Evolutionary conservation across 2,113 vertebrate species (phyloP).

Genomic region (Struthidea cinerea): DNA sequence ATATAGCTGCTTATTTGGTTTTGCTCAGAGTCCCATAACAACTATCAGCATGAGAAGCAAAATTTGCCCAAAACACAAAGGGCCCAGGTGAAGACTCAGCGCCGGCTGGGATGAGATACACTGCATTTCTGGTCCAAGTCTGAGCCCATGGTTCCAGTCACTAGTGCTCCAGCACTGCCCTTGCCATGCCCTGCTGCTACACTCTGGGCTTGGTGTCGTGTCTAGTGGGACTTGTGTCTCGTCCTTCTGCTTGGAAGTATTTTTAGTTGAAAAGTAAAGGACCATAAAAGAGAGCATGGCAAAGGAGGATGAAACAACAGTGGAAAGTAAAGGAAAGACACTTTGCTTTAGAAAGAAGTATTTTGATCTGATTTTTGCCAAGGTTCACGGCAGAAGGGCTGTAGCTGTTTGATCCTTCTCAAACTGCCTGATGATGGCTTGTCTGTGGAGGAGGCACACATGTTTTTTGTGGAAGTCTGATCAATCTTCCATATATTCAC

Average conservation of each 20-base stretch:
- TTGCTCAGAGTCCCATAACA: not conserved
- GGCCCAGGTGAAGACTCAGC: not conserved
- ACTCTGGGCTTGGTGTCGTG: not conserved
- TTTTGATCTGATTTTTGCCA: not conserved
- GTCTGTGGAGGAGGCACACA: not conserved
- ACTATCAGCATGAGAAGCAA: not conserved
- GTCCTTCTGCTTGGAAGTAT: not conserved
- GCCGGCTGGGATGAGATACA: not conserved
- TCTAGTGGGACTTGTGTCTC: not conserved
- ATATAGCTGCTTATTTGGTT: not conserved
- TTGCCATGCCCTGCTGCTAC: rapidly evolving
- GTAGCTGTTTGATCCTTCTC: not conserved
- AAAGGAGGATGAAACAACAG: not conserved
- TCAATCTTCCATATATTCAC: not conserved
- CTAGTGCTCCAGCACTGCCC: not conserved
- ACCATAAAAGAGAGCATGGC: not conserved
- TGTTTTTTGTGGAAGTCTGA: not conserved
- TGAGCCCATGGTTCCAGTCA: not conserved
- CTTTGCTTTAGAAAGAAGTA: not conserved
- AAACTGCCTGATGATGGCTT: not conserved
- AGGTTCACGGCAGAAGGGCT: not conserved
- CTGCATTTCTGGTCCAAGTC: not conserved
- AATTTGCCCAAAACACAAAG: not conserved
- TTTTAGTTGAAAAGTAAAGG: not conserved
- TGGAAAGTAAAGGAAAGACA: not conserved